Conservation (phyloP, 2,888 invertebrate genomes). For the Rugalucina vietnamica region DNA sequence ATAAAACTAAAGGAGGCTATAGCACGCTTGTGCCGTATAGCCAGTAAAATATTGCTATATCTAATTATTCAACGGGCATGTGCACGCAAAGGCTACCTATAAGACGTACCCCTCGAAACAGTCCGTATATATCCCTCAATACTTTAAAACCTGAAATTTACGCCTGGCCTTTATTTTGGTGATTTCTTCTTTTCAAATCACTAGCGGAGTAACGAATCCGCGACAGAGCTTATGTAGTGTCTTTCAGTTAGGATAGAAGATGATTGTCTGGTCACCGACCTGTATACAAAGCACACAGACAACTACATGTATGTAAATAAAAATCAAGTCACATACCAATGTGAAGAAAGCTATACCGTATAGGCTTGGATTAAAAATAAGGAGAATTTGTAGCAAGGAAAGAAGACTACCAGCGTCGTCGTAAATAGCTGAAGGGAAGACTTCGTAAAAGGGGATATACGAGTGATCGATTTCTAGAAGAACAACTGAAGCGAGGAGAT, state of each 20-base stretch:
- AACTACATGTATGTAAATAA: not conserved
- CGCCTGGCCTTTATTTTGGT: too few species aligned
- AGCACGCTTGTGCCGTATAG: too few species aligned
- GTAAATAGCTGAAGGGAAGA: not conserved
- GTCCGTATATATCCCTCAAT: too few species aligned
- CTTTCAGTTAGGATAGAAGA: not conserved
- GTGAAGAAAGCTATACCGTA: conserved; percentile 8
- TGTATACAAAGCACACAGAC: not conserved
- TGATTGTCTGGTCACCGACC: not conserved
- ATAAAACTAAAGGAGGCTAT: too few species aligned
- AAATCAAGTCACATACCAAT: not conserved
- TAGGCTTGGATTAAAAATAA: not conserved
- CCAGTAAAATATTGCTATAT: too few species aligned
- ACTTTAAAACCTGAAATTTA: too few species aligned
- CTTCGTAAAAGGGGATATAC: conserved; percentile 14
- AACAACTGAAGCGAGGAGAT: conserved; percentile 8
- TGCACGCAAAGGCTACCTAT: too few species aligned
- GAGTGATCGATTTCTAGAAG: not conserved
- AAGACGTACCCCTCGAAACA: too few species aligned
- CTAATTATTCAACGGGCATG: too few species aligned
- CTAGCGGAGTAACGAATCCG: too few species aligned
- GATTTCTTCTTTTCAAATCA: too few species aligned
- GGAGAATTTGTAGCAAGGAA: conserved; percentile 15
- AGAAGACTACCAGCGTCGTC: not conserved
- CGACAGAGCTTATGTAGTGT: too few species aligned